Evolutionary conservation across 1,140 invertebrate species (phyloP), one percentile per base, ranked within the genome.

Genomic region (Drosophila takahashii): DNA sequence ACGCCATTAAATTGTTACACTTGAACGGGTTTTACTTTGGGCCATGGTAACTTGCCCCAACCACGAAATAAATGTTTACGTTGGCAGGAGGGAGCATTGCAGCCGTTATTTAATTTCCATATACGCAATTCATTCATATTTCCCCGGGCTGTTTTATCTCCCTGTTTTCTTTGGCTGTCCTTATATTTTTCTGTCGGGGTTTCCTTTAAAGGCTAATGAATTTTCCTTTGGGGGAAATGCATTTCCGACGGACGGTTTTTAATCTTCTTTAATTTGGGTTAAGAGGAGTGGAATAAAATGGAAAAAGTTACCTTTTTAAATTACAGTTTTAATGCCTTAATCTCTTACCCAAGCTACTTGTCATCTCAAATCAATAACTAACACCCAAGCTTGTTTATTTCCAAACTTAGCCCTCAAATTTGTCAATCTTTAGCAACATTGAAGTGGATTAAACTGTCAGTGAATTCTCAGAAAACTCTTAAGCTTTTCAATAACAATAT

Each of bases 1-100:
- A 36, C 77, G 86, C 86, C 87, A 90, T 90, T 90, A 90, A 90
- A 90, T 86, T 90, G 81, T 90, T 90, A 90, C 86, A 90, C 86
- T 90, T 83, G 86, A 90, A 83, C 85, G 86, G 87, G 76, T 90
- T 81, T 90, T 79, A 81, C 81, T 90, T 90, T 90, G 72, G 79
- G 84, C 83, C 76, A 71, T 74, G 77, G 77, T 59, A 81, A 81
- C 80, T 81, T 79, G 65, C 81, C 47, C 44, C 62, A 48, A 56
- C 66, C 59, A 16, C 67, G 60, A 50, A 78, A 16, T 39, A 37
- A 37, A 60, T 52, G 69, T 52, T 70, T 70, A 56, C 66, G 62
- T 22, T 39, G 29, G 42, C 32, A 36, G 32, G 34, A 59, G 58
- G 29, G 16, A 47, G 72, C 77, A 80, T 44, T 52, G 57, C 51